Percentiles rank a stretch among this genome's conserved stretches.
Conservation (phyloP, 2,113 vertebrate genomes). For the human (Homo sapiens) region DNA sequence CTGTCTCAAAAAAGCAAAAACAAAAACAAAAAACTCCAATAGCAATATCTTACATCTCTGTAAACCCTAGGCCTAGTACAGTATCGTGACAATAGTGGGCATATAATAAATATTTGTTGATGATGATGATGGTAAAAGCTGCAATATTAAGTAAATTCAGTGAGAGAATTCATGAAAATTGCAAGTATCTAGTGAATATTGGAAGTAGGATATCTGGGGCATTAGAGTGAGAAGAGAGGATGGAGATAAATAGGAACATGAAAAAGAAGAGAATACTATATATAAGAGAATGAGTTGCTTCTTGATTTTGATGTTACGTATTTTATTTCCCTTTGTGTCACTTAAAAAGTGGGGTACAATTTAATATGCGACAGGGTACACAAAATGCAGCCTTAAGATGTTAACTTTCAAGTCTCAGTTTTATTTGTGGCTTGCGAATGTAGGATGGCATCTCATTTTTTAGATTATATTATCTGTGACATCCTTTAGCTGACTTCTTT, state of each 20-base stretch:
- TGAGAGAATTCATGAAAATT: background rate
- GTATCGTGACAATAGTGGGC: background rate
- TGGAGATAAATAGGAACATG: background rate
- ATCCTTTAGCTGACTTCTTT: background rate
- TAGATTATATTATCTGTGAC: background rate
- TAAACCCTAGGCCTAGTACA: background rate
- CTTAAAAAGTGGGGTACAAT: background rate
- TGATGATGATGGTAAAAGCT: background rate
- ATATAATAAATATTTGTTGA: background rate
- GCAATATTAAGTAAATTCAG: background rate
- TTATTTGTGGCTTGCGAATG: background rate
- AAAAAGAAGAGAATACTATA: background rate
- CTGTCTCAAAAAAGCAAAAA: background rate
- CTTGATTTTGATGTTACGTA: background rate
- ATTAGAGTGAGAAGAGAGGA: background rate
- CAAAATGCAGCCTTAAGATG: background rate
- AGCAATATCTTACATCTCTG: background rate
- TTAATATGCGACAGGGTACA: background rate
- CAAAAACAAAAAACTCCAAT: background rate
- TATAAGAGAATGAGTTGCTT: background rate
- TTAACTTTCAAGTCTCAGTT: background rate
- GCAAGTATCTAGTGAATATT: background rate
- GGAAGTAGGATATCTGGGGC: background rate
- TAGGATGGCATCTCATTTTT: background rate
- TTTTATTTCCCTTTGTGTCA: slow-evolving; percentile 4